These are phyloP conservation scores for Euwallacea fornicatus DNA, from an alignment of 1,140 invertebrate species.

Conservation along the genomic window DNA sequence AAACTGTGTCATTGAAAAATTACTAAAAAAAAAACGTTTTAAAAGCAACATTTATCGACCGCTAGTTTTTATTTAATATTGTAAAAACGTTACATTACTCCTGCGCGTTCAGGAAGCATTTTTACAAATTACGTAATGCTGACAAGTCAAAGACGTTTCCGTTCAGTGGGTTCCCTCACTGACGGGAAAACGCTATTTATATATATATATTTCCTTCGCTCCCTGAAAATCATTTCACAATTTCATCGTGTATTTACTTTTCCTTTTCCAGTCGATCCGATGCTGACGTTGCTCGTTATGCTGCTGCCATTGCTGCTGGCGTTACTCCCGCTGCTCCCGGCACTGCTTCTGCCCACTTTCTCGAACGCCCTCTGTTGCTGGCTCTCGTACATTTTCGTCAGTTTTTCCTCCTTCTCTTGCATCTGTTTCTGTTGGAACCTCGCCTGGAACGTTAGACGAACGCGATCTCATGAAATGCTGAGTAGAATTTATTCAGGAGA, in stretches of 20 bases:
- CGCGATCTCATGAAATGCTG: background rate
- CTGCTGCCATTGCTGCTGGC: conserved; percentile 62
- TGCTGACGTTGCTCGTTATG: conserved; percentile 49
- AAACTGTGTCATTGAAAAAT: no score
- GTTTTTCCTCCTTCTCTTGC: conserved; percentile 71
- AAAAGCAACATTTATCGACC: no score
- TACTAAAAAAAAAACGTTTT: no score
- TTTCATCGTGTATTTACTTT: conserved; percentile 47
- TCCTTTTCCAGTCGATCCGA: conserved; percentile 43
- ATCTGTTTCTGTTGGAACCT: conserved; percentile 73
- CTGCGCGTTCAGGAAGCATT: no score
- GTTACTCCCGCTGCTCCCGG: conserved; percentile 57
- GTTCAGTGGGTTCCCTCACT: no score
- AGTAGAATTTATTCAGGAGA: background rate
- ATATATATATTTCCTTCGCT: background rate
- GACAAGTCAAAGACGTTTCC: no score
- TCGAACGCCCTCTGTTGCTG: conserved; percentile 70
- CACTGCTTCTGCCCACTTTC: conserved; percentile 62
- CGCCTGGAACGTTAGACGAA: conserved; percentile 56
- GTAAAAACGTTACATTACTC: background rate
- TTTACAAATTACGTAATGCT: no score
- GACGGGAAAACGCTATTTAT: no score
- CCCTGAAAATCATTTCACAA: background rate
- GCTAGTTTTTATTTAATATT: background rate
- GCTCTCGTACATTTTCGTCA: conserved; percentile 69